Conservation (phyloP, 2,797 vertebrate species). For the Oreochromis mossambicus region DNA sequence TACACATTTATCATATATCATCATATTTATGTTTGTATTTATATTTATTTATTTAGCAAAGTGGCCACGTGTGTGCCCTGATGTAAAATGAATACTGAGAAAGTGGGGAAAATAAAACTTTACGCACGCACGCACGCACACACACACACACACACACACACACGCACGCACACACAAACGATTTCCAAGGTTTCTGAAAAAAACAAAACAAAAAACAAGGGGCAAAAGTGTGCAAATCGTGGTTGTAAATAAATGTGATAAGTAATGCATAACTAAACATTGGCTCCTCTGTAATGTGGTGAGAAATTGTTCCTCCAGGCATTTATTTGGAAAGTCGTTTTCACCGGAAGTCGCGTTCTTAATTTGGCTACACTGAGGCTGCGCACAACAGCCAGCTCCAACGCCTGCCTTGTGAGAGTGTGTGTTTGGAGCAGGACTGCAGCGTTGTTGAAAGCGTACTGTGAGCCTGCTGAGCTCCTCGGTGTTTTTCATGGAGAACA, state of each 20-base stretch:
- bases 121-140: too few relatives aligned
- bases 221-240: background rate
- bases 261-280: background rate
- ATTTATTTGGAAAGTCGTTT: constrained; percentile 24
- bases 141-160: too few relatives aligned
- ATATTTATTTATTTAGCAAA: background rate
- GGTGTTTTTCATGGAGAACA: background rate
- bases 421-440: background rate
- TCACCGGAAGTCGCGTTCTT: background rate
- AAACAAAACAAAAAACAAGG: fast-evolving
- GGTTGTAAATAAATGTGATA: background rate
- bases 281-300: background rate
- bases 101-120: background rate
- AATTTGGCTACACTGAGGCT: constrained; percentile 14
- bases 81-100: background rate
- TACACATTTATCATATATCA: background rate
- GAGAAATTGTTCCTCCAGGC: background rate
- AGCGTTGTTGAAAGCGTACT: constrained; percentile 10
- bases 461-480: background rate
- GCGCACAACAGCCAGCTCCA: constrained; percentile 33
- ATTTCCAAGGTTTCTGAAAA: background rate
- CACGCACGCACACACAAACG: background rate
- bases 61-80: background rate
- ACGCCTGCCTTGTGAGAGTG: constrained; percentile 24
- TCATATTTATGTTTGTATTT: background rate